Evolutionary conservation across 1,140 invertebrate genomes (phyloP).

Genomic region (Eumeta japonica): DNA sequence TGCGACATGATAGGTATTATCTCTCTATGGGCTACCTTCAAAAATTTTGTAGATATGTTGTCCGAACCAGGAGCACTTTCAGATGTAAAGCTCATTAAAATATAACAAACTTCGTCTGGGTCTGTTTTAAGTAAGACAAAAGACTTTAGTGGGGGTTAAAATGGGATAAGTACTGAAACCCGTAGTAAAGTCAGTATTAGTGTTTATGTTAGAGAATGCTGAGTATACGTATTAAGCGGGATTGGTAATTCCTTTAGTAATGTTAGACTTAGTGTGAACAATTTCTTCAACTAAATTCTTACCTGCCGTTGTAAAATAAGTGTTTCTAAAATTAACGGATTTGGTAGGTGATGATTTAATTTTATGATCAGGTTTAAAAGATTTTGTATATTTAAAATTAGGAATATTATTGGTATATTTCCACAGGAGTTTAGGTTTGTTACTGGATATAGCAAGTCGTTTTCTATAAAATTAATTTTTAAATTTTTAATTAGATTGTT

Average conservation of each 20-base stretch:
- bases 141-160: no score
- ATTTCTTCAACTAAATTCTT: constrained; percentile 2
- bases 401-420: constrained; percentile 4
- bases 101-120: not conserved
- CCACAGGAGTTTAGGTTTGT: constrained; percentile 3
- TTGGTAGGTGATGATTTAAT: constrained; percentile 1
- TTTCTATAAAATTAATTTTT: constrained; percentile 3
- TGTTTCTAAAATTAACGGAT: constrained; percentile 1
- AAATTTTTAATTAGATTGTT: constrained; percentile 1
- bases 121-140: not conserved
- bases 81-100: constrained; percentile 3
- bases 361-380: not conserved
- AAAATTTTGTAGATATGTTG: constrained; percentile 1
- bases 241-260: no score
- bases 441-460: not conserved
- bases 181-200: not conserved
- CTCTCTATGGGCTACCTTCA: not conserved
- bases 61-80: constrained; percentile 6
- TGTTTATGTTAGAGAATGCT: not conserved
- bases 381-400: not conserved
- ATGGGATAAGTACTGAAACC: no score
- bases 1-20: constrained; percentile 7
- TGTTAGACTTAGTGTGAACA: no score
- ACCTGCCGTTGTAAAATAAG: constrained; percentile 4
- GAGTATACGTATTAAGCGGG: no score